A percentile compares a stretch with the other conserved stretches of the same genome.
Conservation (phyloP, 2,888 invertebrate genomes). For the Apamea monoglypha region DNA sequence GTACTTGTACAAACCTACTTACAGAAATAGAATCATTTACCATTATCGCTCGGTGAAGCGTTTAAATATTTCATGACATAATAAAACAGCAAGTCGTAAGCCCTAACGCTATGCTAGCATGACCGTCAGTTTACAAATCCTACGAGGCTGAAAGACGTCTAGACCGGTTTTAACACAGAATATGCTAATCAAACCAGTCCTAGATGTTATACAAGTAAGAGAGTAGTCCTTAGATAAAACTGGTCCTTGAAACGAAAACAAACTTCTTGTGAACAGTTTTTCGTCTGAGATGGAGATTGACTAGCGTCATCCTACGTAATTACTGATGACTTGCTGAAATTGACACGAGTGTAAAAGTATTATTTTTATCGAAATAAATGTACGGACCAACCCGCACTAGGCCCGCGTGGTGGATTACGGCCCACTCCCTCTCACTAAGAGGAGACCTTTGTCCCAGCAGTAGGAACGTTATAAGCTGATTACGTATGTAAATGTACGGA, state of each 20-base stretch:
- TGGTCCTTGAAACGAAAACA: slow-evolving; percentile 15
- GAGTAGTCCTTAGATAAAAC: slow-evolving; percentile 19
- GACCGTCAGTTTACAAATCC: slow-evolving; percentile 16
- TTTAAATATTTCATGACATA: slow-evolving; percentile 16
- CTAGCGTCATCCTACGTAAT: slow-evolving; percentile 20
- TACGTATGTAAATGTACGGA: slow-evolving; percentile 8
- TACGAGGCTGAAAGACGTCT: slow-evolving; percentile 26
- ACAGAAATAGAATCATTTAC: no score
- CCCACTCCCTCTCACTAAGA: no score
- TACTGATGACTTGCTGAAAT: slow-evolving; percentile 22
- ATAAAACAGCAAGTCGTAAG: not conserved
- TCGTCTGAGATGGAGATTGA: not conserved
- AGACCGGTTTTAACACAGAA: slow-evolving; percentile 40
- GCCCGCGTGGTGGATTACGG: no score
- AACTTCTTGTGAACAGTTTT: slow-evolving; percentile 11
- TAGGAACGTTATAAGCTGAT: no score
- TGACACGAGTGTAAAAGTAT: not conserved
- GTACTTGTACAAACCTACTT: not conserved
- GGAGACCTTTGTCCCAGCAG: no score
- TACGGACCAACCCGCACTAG: not conserved
- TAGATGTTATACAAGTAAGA: slow-evolving; percentile 17
- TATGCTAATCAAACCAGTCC: slow-evolving; percentile 38
- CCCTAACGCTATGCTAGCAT: not conserved
- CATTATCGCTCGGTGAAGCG: not conserved
- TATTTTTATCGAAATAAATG: slow-evolving; percentile 32